These are phyloP conservation scores for Arenaria interpres DNA, from an alignment of 2,113 vertebrate genomes.

Conservation along the genomic window DNA sequence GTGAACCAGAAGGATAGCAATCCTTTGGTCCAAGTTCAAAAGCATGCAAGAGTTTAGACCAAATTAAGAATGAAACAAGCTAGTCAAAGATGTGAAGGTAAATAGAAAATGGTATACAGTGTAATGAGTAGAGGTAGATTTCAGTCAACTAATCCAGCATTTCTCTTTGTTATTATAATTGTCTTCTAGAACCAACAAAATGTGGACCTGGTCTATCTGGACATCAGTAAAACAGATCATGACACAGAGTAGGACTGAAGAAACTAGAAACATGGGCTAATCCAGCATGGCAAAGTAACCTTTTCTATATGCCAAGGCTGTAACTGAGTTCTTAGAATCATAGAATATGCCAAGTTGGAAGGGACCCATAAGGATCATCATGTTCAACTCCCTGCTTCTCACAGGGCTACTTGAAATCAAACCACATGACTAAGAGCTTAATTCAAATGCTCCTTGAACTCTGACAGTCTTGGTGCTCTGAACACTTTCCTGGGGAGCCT, in stretches of 20 bases:
- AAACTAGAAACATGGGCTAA: not conserved
- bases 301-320: not conserved
- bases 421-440: not conserved
- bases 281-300: not conserved
- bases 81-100: not conserved
- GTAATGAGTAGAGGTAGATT: not conserved
- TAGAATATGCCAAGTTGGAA: not conserved
- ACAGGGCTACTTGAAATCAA: not conserved
- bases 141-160: not conserved
- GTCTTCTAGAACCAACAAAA: not conserved
- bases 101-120: not conserved
- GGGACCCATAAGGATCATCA: not conserved
- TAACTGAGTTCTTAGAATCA: not conserved
- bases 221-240: not conserved
- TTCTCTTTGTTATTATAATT: not conserved
- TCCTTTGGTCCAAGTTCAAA: constrained; percentile 20
- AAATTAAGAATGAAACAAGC: constrained; percentile 19
- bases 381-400: not conserved
- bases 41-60: not conserved
- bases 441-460: not conserved
- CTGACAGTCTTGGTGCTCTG: not conserved
- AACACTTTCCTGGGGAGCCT: not conserved
- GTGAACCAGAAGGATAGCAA: not conserved
- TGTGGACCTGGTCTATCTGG: not conserved
- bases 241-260: not conserved